phyloP scores from a whole-genome alignment of 2,797 vertebrate species.

The Tragopan temminckii region DNA sequence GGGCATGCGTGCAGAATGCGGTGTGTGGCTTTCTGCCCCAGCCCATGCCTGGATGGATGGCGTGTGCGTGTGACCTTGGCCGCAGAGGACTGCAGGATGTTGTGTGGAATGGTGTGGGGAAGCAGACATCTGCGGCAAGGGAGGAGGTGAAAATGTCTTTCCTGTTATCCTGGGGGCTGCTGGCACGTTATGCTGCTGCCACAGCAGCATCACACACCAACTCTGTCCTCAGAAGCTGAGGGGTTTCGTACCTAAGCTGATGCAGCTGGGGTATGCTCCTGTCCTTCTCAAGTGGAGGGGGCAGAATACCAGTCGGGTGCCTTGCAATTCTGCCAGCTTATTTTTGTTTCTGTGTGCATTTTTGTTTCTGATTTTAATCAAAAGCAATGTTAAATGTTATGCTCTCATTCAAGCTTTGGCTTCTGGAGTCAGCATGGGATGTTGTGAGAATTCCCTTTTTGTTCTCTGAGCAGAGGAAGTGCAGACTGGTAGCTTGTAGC shows the following conservation, averaged over 20 bases:
- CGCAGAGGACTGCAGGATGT: not conserved
- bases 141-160: not conserved
- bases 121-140: not conserved
- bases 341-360: not conserved
- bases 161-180: not conserved
- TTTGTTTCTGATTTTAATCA: slow-evolving; percentile 16
- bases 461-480: not conserved
- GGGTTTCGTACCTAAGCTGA: not conserved
- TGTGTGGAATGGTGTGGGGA: not conserved
- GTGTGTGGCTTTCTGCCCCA: not conserved
- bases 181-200: not conserved
- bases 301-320: not conserved
- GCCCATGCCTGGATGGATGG: not conserved
- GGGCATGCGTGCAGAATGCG: not conserved
- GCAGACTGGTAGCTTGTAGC: not conserved
- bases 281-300: not conserved
- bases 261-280: not conserved
- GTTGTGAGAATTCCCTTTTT: not conserved
- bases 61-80: fast-evolving
- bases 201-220: not conserved
- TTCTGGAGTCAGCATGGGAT: not conserved
- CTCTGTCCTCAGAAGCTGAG: not conserved
- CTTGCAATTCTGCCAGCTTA: not conserved
- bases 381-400: not conserved
- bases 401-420: not conserved